These are phyloP conservation scores for Mionectes olivaceus DNA, from an alignment of 2,797 vertebrate species.

Conservation along the genomic window DNA sequence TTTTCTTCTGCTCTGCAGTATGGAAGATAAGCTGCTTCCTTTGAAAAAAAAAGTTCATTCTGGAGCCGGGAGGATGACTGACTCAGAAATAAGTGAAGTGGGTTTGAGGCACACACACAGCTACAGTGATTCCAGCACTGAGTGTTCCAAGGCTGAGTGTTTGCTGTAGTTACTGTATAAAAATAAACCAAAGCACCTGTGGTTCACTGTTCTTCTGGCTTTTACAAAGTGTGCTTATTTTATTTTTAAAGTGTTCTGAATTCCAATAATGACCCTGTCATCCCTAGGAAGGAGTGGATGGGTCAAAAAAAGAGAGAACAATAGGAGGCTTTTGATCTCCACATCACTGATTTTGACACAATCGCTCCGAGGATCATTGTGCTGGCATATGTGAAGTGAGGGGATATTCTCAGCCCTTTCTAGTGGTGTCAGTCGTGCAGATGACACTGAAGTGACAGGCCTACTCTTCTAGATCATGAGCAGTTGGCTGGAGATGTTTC, in stretches of 20 bases:
- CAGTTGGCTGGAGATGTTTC: neutral
- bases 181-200: neutral
- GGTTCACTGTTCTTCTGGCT: neutral
- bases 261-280: neutral
- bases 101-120: neutral
- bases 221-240: neutral
- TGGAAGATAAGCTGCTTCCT: constrained; percentile 71
- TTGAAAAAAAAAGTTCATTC: constrained; percentile 39
- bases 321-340: neutral
- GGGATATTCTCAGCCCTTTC: neutral
- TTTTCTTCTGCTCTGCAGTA: constrained; percentile 60
- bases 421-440: neutral
- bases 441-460: neutral
- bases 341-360: neutral
- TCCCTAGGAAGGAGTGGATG: neutral
- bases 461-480: neutral
- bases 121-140: neutral
- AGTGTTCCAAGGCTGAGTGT: neutral
- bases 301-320: neutral
- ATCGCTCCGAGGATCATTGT: neutral
- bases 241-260: neutral
- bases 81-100: constrained; percentile 40
- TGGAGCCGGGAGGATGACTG: neutral
- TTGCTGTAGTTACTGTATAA: neutral
- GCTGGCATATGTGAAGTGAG: neutral